A percentile compares a stretch with the other conserved stretches of the same genome.
Evolutionary conservation across 2,113 vertebrate genomes (phyloP).

Genomic region (Hemicordylus capensis): DNA sequence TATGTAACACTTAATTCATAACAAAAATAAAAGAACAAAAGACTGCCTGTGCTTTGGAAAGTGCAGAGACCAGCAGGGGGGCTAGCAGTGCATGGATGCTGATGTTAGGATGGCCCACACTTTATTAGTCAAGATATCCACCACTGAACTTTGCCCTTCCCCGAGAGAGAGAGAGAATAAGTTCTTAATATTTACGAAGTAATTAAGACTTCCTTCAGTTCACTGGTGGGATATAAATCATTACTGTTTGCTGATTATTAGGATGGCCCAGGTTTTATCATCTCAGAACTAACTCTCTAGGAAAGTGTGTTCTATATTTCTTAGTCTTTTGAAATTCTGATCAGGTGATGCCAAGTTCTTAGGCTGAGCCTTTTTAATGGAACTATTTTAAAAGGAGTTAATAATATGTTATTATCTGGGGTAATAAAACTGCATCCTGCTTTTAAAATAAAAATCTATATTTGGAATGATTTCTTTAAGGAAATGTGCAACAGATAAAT

Average conservation of each 20-base stretch:
- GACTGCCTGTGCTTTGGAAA: too few relatives aligned
- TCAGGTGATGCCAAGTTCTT: neutral
- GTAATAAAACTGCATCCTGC: neutral
- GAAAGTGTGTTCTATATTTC: neutral
- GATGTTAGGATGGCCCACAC: too few relatives aligned
- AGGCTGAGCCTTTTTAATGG: neutral
- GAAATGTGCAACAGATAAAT: neutral
- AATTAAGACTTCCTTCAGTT: neutral
- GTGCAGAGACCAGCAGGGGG: too few relatives aligned
- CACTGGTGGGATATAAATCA: neutral
- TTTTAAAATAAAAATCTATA: neutral
- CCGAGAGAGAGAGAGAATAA: neutral
- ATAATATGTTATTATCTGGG: neutral
- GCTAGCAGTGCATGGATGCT: too few relatives aligned
- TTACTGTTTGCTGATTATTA: neutral
- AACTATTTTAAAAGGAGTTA: slow-evolving; percentile 10
- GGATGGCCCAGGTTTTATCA: neutral
- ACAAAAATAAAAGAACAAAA: too few relatives aligned
- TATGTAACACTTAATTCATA: too few relatives aligned
- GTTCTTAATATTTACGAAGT: neutral
- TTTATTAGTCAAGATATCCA: too few relatives aligned
- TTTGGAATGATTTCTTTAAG: neutral
- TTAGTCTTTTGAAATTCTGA: neutral
- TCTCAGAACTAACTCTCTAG: neutral
- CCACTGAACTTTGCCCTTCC: neutral